A percentile compares a stretch with the other conserved stretches of the same genome.
phyloP scores from a whole-genome alignment of 2,888 invertebrate genomes.

The Himalopsyche kuldschensis region DNA sequence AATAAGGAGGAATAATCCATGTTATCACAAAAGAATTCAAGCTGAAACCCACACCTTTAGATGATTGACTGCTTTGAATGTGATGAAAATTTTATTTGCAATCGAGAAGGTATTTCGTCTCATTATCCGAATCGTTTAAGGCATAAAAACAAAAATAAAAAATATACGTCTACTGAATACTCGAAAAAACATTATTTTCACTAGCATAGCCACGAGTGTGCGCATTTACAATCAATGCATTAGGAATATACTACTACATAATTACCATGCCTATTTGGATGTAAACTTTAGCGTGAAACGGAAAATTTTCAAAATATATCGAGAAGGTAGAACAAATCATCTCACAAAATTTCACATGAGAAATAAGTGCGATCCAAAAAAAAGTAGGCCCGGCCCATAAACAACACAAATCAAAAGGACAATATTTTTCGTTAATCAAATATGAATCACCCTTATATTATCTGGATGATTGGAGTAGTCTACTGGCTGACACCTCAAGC shows the following conservation, averaged over 20 bases:
- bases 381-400: background rate
- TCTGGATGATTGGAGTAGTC: conserved; percentile 91
- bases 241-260: background rate
- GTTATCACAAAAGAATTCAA: background rate
- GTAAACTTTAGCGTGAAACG: background rate
- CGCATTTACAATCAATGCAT: background rate
- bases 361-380: background rate
- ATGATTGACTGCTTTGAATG: background rate
- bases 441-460: conserved; percentile 79
- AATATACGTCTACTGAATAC: background rate
- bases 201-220: background rate
- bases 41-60: background rate
- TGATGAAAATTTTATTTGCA: background rate
- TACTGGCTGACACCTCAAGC: conserved; percentile 93
- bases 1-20: no score
- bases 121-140: background rate
- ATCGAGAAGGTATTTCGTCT: background rate
- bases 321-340: background rate
- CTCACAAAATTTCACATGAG: background rate
- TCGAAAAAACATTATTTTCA: background rate
- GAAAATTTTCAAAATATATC: background rate
- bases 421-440: background rate
- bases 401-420: background rate
- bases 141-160: background rate
- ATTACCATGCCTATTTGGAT: background rate